Percentiles rank a stretch among this genome's conserved stretches.
phyloP scores from a whole-genome alignment of 2,888 invertebrate genomes.

The Acholoe squamosa region DNA sequence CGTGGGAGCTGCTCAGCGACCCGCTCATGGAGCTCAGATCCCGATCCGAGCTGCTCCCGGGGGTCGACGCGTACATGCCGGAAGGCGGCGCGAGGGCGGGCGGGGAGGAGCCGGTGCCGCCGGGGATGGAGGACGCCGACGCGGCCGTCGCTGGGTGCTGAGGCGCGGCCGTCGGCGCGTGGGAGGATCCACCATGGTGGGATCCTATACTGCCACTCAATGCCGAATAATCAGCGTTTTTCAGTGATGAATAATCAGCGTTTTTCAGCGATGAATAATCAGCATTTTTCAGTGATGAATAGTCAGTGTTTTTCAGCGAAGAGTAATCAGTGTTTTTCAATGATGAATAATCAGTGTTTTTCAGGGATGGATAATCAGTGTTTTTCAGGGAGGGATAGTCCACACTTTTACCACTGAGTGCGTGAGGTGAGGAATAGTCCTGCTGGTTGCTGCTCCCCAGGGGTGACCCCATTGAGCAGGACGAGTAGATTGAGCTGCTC shows the following conservation, averaged over 20 bases:
- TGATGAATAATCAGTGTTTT: neutral
- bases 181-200: neutral
- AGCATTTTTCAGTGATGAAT: neutral
- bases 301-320: neutral
- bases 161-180: neutral
- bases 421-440: neutral
- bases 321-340: neutral
- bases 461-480: conserved; percentile 46
- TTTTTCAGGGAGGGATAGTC: neutral
- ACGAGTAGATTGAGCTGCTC: conserved; percentile 38
- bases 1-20: neutral
- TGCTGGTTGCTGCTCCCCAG: neutral
- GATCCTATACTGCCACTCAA: neutral
- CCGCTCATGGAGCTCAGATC: neutral
- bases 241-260: conserved; percentile 3
- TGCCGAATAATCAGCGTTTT: no score
- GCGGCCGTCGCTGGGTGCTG: neutral
- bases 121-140: neutral
- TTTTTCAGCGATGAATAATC: neutral
- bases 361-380: neutral
- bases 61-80: conserved; percentile 10
- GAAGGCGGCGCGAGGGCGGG: neutral
- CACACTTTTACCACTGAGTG: neutral
- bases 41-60: neutral
- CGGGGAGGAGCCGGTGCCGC: neutral